phyloP scores from a whole-genome alignment of 1,140 invertebrate species.

The Planococcus citri region DNA sequence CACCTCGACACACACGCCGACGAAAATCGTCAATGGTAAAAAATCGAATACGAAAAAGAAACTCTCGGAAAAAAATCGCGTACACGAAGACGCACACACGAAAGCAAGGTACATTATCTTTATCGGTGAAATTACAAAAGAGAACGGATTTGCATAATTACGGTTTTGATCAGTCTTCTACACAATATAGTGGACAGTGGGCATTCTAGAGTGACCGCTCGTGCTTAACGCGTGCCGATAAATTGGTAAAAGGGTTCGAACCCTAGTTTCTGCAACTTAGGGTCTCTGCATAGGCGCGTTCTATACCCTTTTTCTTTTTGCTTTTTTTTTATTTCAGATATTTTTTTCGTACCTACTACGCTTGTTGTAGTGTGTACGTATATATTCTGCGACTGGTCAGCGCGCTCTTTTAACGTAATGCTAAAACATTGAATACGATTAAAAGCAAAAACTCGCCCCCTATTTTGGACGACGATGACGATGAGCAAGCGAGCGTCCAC shows the following conservation, averaged over 20 bases:
- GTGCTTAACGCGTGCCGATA: slow-evolving; percentile 18
- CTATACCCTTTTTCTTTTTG: slow-evolving; percentile 7
- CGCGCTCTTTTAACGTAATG: neutral
- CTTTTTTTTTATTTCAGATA: no score
- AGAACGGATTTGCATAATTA: slow-evolving; percentile 18
- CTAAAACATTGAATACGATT: neutral
- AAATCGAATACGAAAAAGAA: neutral
- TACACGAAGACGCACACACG: neutral
- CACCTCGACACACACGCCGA: no score
- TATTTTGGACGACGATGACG: neutral
- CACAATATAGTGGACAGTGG: slow-evolving; percentile 9
- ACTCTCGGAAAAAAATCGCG: neutral
- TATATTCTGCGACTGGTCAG: neutral
- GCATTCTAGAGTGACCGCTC: slow-evolving; percentile 17
- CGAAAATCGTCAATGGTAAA: no score
- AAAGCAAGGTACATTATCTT: slow-evolving; percentile 10
- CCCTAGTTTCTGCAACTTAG: slow-evolving; percentile 10
- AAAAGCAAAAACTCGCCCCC: neutral
- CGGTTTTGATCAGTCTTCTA: slow-evolving; percentile 15
- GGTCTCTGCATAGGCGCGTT: neutral
- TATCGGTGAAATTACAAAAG: slow-evolving; percentile 18
- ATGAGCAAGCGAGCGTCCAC: no score
- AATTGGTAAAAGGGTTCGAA: slow-evolving; percentile 19
- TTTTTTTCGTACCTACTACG: no score
- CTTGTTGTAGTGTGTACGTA: no score